These are phyloP conservation scores for Lasioglossum villosulum DNA, from an alignment of 2,888 invertebrate species.

Conservation along the genomic window DNA sequence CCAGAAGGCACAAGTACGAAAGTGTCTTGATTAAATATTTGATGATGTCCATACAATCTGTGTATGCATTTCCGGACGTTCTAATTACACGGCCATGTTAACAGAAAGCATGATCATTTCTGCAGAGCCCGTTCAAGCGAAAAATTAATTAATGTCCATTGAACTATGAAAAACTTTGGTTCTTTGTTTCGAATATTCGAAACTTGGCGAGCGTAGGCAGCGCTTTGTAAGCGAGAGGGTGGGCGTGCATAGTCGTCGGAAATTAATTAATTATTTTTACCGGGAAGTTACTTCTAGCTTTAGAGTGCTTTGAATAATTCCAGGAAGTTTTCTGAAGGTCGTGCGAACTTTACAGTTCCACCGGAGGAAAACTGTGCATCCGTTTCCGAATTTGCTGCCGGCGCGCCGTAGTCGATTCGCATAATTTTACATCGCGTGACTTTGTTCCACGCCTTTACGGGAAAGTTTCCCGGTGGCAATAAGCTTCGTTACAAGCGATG, in stretches of 20 bases:
- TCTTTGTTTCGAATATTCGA: background rate
- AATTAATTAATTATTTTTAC: slow-evolving; percentile 35
- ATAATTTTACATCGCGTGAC: slow-evolving; percentile 37
- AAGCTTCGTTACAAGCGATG: slow-evolving; percentile 40
- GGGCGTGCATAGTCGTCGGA: background rate
- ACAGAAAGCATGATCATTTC: background rate
- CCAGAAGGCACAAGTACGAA: background rate
- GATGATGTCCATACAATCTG: background rate
- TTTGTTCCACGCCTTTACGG: slow-evolving; percentile 14
- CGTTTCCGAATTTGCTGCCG: slow-evolving; percentile 36
- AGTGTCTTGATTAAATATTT: background rate
- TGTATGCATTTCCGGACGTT: background rate
- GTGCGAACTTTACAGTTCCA: slow-evolving; percentile 30
- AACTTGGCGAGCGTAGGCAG: background rate
- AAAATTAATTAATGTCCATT: background rate
- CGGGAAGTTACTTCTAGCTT: slow-evolving; percentile 21
- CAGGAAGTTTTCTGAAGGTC: slow-evolving; percentile 20
- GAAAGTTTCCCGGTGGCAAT: slow-evolving; percentile 20
- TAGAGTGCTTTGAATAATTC: slow-evolving; percentile 24
- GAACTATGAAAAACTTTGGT: background rate
- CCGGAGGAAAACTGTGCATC: slow-evolving; percentile 30
- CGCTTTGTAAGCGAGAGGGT: background rate
- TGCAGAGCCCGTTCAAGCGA: background rate
- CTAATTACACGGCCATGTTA: background rate
- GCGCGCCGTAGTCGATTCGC: slow-evolving; percentile 38